Conservation (phyloP, 2,797 vertebrate genomes). For the Lerista edwardsae region DNA sequence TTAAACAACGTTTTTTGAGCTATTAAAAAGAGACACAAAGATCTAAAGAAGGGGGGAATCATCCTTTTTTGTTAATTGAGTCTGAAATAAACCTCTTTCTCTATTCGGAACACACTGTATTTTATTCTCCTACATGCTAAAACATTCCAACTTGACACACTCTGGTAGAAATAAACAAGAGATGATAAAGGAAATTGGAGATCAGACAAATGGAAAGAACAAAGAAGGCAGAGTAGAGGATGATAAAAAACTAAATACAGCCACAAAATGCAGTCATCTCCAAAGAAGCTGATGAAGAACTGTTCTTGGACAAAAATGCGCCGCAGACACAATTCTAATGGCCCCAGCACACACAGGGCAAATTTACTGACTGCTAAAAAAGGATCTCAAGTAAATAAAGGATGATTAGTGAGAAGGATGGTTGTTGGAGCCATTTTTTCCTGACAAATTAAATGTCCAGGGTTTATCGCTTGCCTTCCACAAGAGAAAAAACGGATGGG, state of each 20-base stretch:
- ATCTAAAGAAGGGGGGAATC: slow-evolving; percentile 51
- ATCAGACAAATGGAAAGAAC: slow-evolving; percentile 58
- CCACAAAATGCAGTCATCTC: slow-evolving; percentile 54
- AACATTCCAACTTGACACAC: slow-evolving; percentile 46
- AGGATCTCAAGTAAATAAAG: slow-evolving; percentile 63
- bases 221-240: slow-evolving; percentile 48
- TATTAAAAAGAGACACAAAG: slow-evolving; percentile 59
- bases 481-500: slow-evolving; percentile 62
- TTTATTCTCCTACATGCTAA: slow-evolving; percentile 37
- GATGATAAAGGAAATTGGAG: slow-evolving; percentile 61
- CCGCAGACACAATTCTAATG: slow-evolving; percentile 45
- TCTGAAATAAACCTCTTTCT: slow-evolving; percentile 20
- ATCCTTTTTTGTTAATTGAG: slow-evolving; percentile 47
- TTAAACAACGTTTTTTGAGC: slow-evolving; percentile 41
- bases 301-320: slow-evolving; percentile 30
- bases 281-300: slow-evolving; percentile 57
- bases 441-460: slow-evolving; percentile 64
- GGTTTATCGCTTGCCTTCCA: slow-evolving; percentile 68
- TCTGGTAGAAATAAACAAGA: slow-evolving; percentile 47
- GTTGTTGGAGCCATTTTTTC: slow-evolving; percentile 59
- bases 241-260: slow-evolving; percentile 54
- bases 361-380: slow-evolving; percentile 69
- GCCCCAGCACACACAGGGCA: slow-evolving; percentile 30
- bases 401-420: slow-evolving; percentile 66
- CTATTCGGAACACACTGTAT: slow-evolving; percentile 10